Base-by-base conservation (phyloP, 2,113 vertebrate genomes). In the Anser cygnoides region DNA sequence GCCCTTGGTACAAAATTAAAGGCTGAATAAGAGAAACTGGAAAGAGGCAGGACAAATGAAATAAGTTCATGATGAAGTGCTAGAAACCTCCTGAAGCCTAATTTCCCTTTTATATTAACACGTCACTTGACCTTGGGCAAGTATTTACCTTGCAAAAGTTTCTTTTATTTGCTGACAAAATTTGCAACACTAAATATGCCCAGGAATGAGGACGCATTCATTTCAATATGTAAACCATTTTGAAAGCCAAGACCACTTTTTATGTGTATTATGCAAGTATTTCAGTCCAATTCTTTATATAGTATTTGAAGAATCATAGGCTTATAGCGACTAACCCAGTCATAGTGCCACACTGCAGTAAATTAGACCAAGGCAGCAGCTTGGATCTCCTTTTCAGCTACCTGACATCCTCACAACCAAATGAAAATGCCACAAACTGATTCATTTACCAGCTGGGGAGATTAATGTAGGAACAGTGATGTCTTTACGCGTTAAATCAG, bases 51-150 rank as follows among this genome's bases (percentile, higher is more conserved):
- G 65, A 90, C 79, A 67, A 71, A 84, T 68, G 68, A 86, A 83
- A 41, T 25, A 39, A 92, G 46, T 55, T 84, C 67, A 55, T 81
- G 75, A 90, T 57, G 75, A 81, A 87, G 75, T 84, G 88, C 46
- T 50, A 86, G 43, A 86, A 96, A 84, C 31, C 29, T 88, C 72
- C 79, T 59, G 72, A 94, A 95, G 83, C 76, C 43, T 84, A 68
- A 86, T 96, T 86, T 43, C 61, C 28, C 21, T 77, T 86, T 33
- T 75, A 79, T 84, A 71, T 54, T 78, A 84, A 89, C 4, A 0
- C 81, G 33, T 23, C 49, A 35, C 52, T 90, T 92, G 65, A 85
- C 76, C 68, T 67, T 61, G 65, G 79, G 75, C 52, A 86, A 84
- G n/a, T 43, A 80, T 73, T 83, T 80, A 62, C 63, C 79, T 90